Percentiles rank a stretch among this genome's conserved stretches.
Conservation (phyloP, 2,797 vertebrate species). For the Tokudaia muenninki region DNA sequence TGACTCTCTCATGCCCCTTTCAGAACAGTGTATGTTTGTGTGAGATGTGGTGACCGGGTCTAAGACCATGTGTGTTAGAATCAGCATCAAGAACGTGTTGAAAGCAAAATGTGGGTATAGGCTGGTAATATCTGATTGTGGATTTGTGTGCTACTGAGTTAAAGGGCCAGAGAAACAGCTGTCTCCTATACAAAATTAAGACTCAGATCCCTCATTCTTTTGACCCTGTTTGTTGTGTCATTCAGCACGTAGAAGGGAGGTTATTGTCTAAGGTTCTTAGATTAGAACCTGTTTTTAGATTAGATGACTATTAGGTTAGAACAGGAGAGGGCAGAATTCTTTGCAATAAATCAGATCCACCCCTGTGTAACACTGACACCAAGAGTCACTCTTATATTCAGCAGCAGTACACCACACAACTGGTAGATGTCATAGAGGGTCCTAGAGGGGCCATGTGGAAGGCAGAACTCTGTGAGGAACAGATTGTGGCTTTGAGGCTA, state of each 20-base stretch:
- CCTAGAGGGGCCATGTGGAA: not conserved
- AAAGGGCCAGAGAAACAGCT: not conserved
- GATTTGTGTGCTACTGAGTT: not conserved
- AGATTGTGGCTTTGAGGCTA: conserved; percentile 28
- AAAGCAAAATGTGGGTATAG: not conserved
- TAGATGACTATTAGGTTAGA: not conserved
- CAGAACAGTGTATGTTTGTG: not conserved
- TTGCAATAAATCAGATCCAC: not conserved
- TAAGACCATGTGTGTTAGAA: not conserved
- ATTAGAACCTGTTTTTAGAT: not conserved
- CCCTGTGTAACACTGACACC: not conserved
- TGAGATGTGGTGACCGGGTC: not conserved
- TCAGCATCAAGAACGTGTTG: not conserved
- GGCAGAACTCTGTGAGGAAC: not conserved
- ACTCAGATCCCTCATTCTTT: not conserved
- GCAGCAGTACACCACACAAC: not conserved
- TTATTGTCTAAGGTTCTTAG: not conserved
- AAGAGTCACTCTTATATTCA: not conserved
- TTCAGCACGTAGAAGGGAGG: not conserved
- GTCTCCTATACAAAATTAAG: not conserved
- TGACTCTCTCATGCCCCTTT: not conserved
- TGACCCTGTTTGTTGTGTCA: not conserved
- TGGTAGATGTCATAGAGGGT: not conserved
- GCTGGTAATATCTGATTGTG: not conserved
- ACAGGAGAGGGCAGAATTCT: not conserved